Base-by-base conservation (phyloP, 2,797 vertebrate species). In the Yasuhikotakia modesta region DNA sequence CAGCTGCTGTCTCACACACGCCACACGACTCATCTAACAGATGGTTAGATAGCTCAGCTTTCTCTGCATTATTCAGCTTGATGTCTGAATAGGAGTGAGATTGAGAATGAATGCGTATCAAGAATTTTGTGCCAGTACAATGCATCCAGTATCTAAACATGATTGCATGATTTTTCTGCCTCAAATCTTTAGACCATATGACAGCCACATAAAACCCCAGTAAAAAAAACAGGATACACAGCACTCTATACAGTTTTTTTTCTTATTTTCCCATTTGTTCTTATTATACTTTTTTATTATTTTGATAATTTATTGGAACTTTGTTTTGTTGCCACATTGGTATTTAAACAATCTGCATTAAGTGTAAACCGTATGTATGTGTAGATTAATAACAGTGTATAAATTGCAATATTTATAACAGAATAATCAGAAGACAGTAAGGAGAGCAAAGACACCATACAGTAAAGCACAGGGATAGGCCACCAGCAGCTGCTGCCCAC, bases 401-500 rank as follows among this genome's bases (percentile, higher is more conserved):
- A n/a, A 13, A 48, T 27, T 2, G 22, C 16, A 30, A 22, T 3
- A n/a, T 27, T 65, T 63, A 32, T 30, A 70, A 13, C 8, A 43
- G 11, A 11, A 39, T n/a, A 12, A 66, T 95, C 79, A 95, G 89
- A 96, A 95, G 89, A 96, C 84, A 0, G 92, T 92, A n/a, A 95
- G 76, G 68, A 96, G 92, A 32, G 94, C 93, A 84, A 95, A 94
- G 69, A 96, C 92, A 70, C 94, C 95, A 6, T 95, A 96, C 11
- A 96, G 89, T 79, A 96, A 87, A 79, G 90, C 92, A 80, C 95
- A 96, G 0, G 95, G 95, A 55, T 95, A 96, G 0, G 95, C 95
- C 10, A 95, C 82, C 3, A 96, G 91, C 64, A 95, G 91, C 83
- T 95, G 94, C 16, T 96, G 95, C 79, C 93, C 94, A 85, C 94